Evolutionary conservation across 2,797 vertebrate genomes (phyloP).

Genomic region (Garrulus glandarius): DNA sequence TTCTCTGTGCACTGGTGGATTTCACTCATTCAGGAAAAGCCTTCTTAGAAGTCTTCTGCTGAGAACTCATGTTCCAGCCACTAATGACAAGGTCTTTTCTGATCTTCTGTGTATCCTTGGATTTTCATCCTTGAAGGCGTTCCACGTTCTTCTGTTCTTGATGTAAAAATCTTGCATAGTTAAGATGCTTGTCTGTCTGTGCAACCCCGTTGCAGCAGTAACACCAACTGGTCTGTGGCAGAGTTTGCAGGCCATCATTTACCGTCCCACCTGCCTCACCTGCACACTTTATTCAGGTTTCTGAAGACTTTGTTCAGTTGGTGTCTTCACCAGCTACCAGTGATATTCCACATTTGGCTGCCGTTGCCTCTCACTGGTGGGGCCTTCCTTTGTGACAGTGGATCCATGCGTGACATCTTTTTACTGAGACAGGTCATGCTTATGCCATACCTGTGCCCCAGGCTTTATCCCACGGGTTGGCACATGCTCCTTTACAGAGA

Average conservation of each 20-base stretch:
- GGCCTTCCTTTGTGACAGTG: background rate
- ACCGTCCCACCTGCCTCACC: background rate
- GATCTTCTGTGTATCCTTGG: background rate
- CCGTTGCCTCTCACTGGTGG: fast-evolving
- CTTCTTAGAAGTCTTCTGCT: background rate
- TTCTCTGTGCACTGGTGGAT: background rate
- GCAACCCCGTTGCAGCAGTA: fast-evolving
- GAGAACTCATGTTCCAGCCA: background rate
- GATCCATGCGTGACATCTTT: fast-evolving
- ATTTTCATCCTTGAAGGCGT: background rate
- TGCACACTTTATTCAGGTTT: background rate
- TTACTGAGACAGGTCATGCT: background rate
- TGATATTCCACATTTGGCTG: fast-evolving
- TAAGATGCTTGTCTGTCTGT: fast-evolving
- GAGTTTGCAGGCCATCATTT: background rate
- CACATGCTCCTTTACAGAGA: background rate
- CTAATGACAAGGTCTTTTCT: background rate
- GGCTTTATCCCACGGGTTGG: background rate
- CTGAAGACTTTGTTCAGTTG: background rate
- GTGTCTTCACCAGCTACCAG: background rate
- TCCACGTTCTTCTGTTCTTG: background rate
- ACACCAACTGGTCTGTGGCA: background rate
- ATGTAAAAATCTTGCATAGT: background rate
- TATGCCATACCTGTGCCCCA: background rate
- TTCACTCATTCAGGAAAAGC: background rate